Evolutionary conservation across 2,113 vertebrate genomes (phyloP), one percentile per base, ranked within the genome.

Genomic region (Ardeotis arabs): DNA sequence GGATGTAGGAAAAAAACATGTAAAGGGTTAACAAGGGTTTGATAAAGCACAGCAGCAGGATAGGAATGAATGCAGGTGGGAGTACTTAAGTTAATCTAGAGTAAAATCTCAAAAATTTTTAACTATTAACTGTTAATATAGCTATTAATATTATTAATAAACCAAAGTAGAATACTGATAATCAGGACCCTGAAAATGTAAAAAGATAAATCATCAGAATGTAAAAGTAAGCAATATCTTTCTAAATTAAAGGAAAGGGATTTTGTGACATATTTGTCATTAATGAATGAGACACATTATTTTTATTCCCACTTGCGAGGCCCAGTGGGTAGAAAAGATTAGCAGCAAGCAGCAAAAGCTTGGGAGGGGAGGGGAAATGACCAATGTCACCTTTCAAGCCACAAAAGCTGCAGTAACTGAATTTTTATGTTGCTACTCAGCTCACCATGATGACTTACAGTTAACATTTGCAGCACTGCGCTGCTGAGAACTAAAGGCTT

Each of bases 351-450:
- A 93, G 56, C 37, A 89, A 73, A 92, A 82, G 9, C 84, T 81
- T 69, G 29, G 58, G 62, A 8, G 70, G 29, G 58, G 62, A 8
- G 70, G 5, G 3, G 56, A 52, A 89, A 79, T 80, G 24, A 86
- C 72, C 85, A 78, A 78, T 89, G 87, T 96, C 79, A 94, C 89
- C 95, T 93, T 93, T 92, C 55, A 45, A 80, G 79, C 17, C 89
- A 92, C 64, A 89, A 45, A 96, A 95, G 35, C 93, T 95, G 91
- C 93, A 95, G 83, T 31, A 84, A 86, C 75, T 84, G 86, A 88
- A 94, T 95, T 96, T 95, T 97, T 96, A 97, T 96, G 83, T 90
- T 81, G 63, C 84, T 95, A 82, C 82, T 77, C 60, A 52, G 90
- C 92, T 93, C 91, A 27, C 27, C 84, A 53, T 3, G 2, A 94